Evolutionary conservation across 2,113 vertebrate genomes (phyloP).

Genomic region (Epinephelus moara): DNA sequence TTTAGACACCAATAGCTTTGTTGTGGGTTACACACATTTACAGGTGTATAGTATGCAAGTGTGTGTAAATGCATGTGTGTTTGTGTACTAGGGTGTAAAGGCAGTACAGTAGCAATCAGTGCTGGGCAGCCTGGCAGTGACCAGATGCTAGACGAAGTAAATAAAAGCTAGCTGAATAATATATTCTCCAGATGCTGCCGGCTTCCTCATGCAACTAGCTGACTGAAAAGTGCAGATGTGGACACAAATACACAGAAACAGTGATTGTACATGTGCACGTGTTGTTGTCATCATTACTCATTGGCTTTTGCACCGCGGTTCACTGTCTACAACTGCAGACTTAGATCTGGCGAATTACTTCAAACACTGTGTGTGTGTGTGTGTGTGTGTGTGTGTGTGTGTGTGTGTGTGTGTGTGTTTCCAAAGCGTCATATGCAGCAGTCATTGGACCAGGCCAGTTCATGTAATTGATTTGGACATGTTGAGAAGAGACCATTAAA

Average conservation of each 20-base stretch:
- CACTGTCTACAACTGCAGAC: not conserved
- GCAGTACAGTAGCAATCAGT: slow-evolving; percentile 4
- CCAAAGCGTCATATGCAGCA: slow-evolving; percentile 51
- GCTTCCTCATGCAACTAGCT: slow-evolving; percentile 53
- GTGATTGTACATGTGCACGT: not conserved
- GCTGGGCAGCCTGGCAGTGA: slow-evolving; percentile 4
- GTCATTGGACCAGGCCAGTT: slow-evolving; percentile 19
- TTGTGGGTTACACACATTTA: not conserved
- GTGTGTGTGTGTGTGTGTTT: not conserved
- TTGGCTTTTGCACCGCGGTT: not conserved
- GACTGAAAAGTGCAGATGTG: not conserved
- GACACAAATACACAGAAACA: not conserved
- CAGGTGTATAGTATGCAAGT: not conserved
- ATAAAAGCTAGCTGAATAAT: slow-evolving; percentile 77
- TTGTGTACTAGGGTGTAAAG: not conserved
- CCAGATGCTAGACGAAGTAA: slow-evolving; percentile 74
- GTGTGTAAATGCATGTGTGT: slow-evolving; percentile 36
- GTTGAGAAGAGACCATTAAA: slow-evolving; percentile 56
- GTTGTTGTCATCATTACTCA: slow-evolving; percentile 1
- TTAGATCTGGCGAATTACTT: not conserved
- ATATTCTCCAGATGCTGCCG: slow-evolving; percentile 61
- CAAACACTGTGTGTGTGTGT: not conserved
- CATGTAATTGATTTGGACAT: slow-evolving; percentile 74
- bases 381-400: slow-evolving; percentile 11
- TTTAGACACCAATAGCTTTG: not conserved